Evolutionary conservation across 2,113 vertebrate genomes (phyloP).

Genomic region (Pterocles burchelli): DNA sequence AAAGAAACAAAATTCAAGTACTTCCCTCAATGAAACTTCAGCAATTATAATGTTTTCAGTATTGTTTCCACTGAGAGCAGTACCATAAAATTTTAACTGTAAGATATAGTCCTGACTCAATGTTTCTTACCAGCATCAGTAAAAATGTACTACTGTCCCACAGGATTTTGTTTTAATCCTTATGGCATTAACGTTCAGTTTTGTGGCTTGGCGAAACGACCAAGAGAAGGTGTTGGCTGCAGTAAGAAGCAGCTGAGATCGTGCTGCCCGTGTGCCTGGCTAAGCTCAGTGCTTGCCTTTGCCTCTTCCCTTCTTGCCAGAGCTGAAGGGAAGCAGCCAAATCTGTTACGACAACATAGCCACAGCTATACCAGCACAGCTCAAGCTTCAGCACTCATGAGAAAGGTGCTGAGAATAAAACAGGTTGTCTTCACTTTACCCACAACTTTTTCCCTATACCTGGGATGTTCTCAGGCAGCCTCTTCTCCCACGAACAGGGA

Average conservation of each 20-base stretch:
- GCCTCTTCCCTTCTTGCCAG: neutral
- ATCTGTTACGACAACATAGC: neutral
- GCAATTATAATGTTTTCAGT: neutral
- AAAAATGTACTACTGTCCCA: neutral
- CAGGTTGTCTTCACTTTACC: neutral
- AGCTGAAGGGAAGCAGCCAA: neutral
- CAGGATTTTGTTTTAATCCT: neutral
- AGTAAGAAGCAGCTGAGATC: neutral
- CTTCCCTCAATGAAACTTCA: neutral
- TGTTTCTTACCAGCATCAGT: neutral
- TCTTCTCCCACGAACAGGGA: neutral
- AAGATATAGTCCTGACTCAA: neutral
- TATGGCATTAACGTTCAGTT: neutral
- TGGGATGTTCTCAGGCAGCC: neutral
- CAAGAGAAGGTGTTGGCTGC: neutral
- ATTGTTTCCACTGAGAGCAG: neutral
- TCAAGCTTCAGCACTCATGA: neutral
- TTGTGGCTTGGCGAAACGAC: neutral
- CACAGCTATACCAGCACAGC: neutral
- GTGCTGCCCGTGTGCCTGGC: neutral
- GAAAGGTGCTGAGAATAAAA: neutral
- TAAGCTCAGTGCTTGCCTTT: neutral
- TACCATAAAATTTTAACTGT: neutral
- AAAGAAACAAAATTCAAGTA: neutral
- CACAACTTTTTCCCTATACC: neutral